These are phyloP conservation scores for Tyria jacobaeae DNA, from an alignment of 2,888 invertebrate genomes.

Conservation along the genomic window DNA sequence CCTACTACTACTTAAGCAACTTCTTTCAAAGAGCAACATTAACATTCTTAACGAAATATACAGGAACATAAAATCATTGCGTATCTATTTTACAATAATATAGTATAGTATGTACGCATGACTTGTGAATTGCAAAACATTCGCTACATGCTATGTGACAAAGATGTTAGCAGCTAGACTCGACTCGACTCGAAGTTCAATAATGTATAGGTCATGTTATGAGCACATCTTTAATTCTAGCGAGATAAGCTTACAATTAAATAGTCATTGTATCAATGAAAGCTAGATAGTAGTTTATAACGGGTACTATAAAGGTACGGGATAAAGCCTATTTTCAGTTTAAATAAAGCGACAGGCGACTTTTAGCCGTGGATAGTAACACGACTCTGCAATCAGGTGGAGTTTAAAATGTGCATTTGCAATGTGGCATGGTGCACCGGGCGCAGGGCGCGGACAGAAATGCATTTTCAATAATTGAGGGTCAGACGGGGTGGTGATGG, in stretches of 20 bases:
- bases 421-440: slow-evolving; percentile 71
- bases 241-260: slow-evolving; percentile 25
- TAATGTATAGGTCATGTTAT: neutral
- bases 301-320: slow-evolving; percentile 49
- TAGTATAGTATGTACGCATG: neutral
- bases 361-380: slow-evolving; percentile 79
- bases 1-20: no score
- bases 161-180: neutral
- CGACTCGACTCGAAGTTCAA: neutral
- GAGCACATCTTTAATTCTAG: slow-evolving; percentile 12
- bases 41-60: neutral
- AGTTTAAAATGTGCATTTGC: slow-evolving; percentile 87
- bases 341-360: slow-evolving; percentile 79
- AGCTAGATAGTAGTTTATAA: slow-evolving; percentile 54
- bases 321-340: slow-evolving; percentile 65
- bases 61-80: neutral
- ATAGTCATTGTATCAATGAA: slow-evolving; percentile 38
- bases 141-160: neutral
- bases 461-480: slow-evolving; percentile 87
- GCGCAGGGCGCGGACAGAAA: slow-evolving; percentile 80
- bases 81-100: neutral
- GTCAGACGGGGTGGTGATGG: slow-evolving; percentile 79
- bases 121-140: no score
- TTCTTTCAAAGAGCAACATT: neutral
- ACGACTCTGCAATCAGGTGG: slow-evolving; percentile 84